Base-by-base conservation (phyloP, 2,797 vertebrate species). In the Morelia viridis region DNA sequence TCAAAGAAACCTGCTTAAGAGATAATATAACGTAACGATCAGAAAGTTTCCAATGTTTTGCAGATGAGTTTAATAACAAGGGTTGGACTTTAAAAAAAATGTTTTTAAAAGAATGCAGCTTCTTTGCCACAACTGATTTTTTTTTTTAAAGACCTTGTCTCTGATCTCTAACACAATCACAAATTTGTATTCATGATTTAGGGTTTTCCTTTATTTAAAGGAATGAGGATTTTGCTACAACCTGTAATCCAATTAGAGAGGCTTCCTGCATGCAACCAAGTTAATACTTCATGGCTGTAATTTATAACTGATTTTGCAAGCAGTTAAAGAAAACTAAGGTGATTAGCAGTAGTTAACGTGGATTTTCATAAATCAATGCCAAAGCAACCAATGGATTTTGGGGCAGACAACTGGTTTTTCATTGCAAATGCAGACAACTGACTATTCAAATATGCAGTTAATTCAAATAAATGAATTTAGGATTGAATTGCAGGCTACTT, bases 181-280 rank as follows among this genome's bases (percentile, higher is more conserved):
- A 90, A 8, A 90, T 83, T 41, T 56, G 62, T 50, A 56, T 90
- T 87, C 15, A 87, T 92, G 46, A 87, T 56, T 92, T 80, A 24
- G 26, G 10, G n/a, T 57, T 83, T n/a, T 56, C 41, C 13, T 68
- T 35, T 76, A 9, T 53, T 28, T 17, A 91, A 60, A 85, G 15
- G 9, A 87, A 41, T 41, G 28, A 90, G 65, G 26, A 46, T 41
- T 56, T 58, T 50, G 80, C 26, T 90, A 90, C 60, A 90, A 90
- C 85, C 24, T 92, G 85, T 90, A 92, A 92, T 92, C 85, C 68
- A 87, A 80, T 92, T 92, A 90, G 56, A 19, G 65, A 64, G 9
- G 62, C 26, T 61, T 87, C 68, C 87, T 35, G 22, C 65, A 87
- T 80, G 84, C 68, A 87, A 85, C 56, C 41, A 19, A 85, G 46